Evolutionary conservation across 2,797 vertebrate species (phyloP).

Genomic region (Hirundo rustica): DNA sequence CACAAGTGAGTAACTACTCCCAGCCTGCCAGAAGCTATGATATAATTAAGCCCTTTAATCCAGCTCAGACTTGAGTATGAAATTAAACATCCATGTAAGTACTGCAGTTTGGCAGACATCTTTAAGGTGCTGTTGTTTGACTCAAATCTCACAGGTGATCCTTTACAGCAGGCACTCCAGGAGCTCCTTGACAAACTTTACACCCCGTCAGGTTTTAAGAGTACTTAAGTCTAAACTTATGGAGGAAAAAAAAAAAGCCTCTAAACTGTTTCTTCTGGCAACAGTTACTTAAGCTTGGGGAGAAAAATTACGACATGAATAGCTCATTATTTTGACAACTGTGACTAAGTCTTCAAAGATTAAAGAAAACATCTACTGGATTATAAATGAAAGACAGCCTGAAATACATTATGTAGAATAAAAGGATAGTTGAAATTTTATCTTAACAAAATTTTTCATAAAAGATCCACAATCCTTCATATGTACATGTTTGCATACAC

Average conservation of each 20-base stretch:
- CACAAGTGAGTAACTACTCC: background rate
- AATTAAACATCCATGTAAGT: background rate
- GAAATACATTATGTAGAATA: slow-evolving; percentile 27
- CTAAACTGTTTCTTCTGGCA: background rate
- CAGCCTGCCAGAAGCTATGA: background rate
- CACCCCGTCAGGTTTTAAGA: fast-evolving
- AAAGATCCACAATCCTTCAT: background rate
- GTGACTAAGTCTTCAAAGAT: slow-evolving; percentile 38
- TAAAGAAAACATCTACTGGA: slow-evolving; percentile 34
- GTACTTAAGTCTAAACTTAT: background rate
- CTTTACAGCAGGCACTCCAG: background rate
- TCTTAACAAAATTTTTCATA: background rate
- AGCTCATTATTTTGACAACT: slow-evolving; percentile 57
- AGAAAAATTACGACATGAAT: background rate
- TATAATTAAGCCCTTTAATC: background rate
- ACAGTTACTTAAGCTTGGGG: background rate
- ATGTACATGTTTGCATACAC: background rate
- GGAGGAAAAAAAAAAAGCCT: fast-evolving
- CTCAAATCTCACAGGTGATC: background rate
- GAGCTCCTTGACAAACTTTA: background rate
- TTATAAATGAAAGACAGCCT: slow-evolving; percentile 42
- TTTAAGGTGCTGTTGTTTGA: background rate
- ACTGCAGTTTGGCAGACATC: background rate
- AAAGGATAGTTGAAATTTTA: background rate
- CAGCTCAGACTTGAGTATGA: background rate